Evolutionary conservation across 2,797 vertebrate species (phyloP).

Genomic region (Fratercula arctica): DNA sequence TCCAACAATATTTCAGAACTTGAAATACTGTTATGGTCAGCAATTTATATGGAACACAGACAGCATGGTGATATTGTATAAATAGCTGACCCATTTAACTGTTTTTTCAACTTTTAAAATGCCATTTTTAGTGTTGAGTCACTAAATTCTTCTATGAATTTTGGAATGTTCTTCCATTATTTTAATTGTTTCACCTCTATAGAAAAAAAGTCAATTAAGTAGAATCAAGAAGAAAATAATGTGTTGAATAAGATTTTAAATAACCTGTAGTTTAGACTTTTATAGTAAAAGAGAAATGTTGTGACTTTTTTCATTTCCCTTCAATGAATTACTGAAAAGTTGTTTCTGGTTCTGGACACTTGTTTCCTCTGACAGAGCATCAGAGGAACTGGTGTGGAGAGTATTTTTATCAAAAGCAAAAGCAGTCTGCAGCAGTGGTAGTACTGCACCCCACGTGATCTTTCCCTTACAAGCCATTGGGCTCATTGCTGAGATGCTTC

Average conservation of each 20-base stretch:
- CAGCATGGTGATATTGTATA: not conserved
- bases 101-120: not conserved
- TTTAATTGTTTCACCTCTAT: not conserved
- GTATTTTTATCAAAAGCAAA: not conserved
- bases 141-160: not conserved
- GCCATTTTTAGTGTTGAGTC: not conserved
- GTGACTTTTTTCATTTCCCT: not conserved
- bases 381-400: not conserved
- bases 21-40: not conserved
- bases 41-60: not conserved
- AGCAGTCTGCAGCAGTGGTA: not conserved
- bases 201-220: not conserved
- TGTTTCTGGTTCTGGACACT: not conserved
- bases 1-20: not conserved
- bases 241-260: not conserved
- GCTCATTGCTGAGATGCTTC: not conserved
- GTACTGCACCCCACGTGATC: not conserved
- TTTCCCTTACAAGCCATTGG: not conserved
- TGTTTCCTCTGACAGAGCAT: not conserved
- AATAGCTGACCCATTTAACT: not conserved
- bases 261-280: not conserved
- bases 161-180: not conserved
- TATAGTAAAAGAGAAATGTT: not conserved
- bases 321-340: not conserved
- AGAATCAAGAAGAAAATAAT: not conserved